phyloP scores from a whole-genome alignment of 1,140 invertebrate genomes.

The Cyclargus thomasi region DNA sequence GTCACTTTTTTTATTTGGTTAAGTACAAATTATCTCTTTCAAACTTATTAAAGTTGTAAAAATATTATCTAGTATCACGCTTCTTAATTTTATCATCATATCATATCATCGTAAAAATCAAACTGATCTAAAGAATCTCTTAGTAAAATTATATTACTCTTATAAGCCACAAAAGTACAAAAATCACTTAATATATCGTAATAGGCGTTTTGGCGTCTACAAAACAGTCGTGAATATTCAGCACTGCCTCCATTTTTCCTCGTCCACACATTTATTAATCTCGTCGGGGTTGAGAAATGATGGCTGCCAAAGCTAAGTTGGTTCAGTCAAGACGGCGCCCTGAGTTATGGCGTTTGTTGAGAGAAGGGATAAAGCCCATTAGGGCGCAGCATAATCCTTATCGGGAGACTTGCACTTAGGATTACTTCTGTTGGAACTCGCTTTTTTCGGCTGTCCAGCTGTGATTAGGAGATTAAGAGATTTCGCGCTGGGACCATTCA shows the following conservation, averaged over 20 bases:
- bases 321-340: slow-evolving; percentile 64
- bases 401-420: slow-evolving; percentile 72
- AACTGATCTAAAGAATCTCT: too few species aligned
- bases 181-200: not conserved
- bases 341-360: slow-evolving; percentile 70
- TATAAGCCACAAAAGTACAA: too few species aligned
- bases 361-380: slow-evolving; percentile 70
- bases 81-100: too few species aligned
- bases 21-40: too few species aligned
- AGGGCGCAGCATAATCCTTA: slow-evolving; percentile 70
- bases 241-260: slow-evolving; percentile 65
- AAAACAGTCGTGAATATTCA: slow-evolving; percentile 38
- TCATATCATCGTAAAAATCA: too few species aligned
- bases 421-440: slow-evolving; percentile 70
- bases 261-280: slow-evolving; percentile 72
- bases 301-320: slow-evolving; percentile 73
- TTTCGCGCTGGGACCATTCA: slow-evolving; percentile 25
- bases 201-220: not conserved
- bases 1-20: too few species aligned
- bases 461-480: slow-evolving; percentile 60
- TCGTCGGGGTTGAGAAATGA: slow-evolving; percentile 72
- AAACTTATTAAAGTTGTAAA: too few species aligned
- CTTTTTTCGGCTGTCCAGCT: slow-evolving; percentile 67
- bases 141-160: too few species aligned
- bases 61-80: too few species aligned